These are phyloP conservation scores for Chloromyia formosa DNA, from an alignment of 2,888 invertebrate genomes.

Conservation along the genomic window DNA sequence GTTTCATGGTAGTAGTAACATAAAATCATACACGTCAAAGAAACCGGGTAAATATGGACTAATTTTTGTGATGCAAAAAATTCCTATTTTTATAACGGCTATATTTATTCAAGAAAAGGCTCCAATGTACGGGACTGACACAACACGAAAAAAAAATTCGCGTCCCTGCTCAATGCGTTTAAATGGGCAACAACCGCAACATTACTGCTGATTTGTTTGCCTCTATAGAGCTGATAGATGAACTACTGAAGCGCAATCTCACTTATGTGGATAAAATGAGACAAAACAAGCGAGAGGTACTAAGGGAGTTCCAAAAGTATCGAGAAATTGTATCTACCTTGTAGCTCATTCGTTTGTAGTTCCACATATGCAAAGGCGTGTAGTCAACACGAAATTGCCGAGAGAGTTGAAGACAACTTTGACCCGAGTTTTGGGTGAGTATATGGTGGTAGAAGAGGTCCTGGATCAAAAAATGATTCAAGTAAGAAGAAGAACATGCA, in stretches of 20 bases:
- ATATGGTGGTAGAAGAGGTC: background rate
- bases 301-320: too few relatives aligned
- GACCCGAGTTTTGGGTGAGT: too few relatives aligned
- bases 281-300: too few relatives aligned
- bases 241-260: too few relatives aligned
- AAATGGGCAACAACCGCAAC: background rate
- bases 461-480: background rate
- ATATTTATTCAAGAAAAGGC: conserved; percentile 9
- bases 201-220: too few relatives aligned
- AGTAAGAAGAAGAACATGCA: background rate
- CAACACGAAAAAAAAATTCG: background rate
- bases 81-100: conserved; percentile 20
- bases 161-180: background rate
- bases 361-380: too few relatives aligned
- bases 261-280: too few relatives aligned
- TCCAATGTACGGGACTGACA: background rate
- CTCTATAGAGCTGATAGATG: too few relatives aligned
- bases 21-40: background rate
- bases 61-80: background rate
- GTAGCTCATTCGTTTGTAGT: too few relatives aligned
- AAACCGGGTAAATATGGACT: conserved; percentile 14
- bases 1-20: conserved; percentile 21
- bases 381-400: too few relatives aligned
- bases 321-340: too few relatives aligned
- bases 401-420: too few relatives aligned